A percentile compares a stretch with the other conserved stretches of the same genome.
Evolutionary conservation across 2,888 invertebrate species (phyloP).

Genomic region (Podabrus alpinus): DNA sequence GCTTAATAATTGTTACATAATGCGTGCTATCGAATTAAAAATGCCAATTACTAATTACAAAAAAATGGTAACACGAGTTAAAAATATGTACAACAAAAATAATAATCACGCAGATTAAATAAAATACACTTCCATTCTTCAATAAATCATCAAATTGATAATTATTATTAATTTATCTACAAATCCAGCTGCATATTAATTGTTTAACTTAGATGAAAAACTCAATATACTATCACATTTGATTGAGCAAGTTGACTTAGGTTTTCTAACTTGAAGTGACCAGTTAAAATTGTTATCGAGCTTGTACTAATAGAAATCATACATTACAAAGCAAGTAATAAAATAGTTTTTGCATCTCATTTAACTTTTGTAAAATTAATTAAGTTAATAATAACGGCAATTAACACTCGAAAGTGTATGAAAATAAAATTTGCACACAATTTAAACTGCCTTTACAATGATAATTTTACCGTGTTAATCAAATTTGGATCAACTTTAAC

Average conservation of each 20-base stretch:
- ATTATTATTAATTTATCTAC: constrained; percentile 10
- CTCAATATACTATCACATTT: constrained; percentile 23
- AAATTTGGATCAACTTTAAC: neutral
- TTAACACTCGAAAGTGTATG: neutral
- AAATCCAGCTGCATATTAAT: constrained; percentile 8
- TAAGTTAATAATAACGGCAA: neutral
- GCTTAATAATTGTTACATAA: neutral
- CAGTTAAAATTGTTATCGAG: neutral
- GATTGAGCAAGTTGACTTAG: constrained; percentile 18
- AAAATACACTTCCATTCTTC: neutral
- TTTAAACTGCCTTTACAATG: neutral
- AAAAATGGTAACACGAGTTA: neutral
- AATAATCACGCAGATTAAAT: neutral
- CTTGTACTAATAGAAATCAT: neutral
- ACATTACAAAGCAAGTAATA: neutral
- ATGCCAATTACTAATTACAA: neutral
- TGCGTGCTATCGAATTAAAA: neutral
- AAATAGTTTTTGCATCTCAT: neutral
- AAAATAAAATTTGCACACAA: neutral
- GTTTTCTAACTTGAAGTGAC: constrained; percentile 2
- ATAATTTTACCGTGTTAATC: neutral
- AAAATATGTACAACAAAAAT: neutral
- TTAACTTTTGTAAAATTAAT: neutral
- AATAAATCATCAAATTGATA: neutral
- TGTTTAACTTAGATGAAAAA: constrained; percentile 12